Conservation (phyloP, 2,113 vertebrate genomes). For the Cottus gobio region DNA sequence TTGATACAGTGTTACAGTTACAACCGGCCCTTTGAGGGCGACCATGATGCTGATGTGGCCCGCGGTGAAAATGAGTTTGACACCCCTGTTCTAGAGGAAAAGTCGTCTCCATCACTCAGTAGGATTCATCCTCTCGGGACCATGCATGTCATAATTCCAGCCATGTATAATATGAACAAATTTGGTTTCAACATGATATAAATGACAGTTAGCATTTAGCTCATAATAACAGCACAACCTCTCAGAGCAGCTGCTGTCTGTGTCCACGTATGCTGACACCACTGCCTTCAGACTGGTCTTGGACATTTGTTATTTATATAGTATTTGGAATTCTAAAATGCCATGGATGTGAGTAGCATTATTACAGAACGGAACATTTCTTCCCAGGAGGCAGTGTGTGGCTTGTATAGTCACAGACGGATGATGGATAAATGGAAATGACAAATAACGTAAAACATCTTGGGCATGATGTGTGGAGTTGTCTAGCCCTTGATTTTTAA, state of each 20-base stretch:
- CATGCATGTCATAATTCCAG: neutral
- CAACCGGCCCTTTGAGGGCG: too few relatives aligned
- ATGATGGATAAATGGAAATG: constrained; percentile 2
- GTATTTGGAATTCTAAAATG: constrained; percentile 18
- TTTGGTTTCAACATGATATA: neutral
- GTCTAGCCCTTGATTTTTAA: neutral
- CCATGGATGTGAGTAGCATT: neutral
- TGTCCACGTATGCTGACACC: neutral
- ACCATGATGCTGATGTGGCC: too few relatives aligned
- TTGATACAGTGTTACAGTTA: too few relatives aligned
- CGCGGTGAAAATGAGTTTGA: too few relatives aligned
- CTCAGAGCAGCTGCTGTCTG: neutral
- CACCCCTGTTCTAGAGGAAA: too few relatives aligned
- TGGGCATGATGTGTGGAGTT: neutral
- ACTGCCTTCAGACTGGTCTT: neutral
- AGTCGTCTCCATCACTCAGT: neutral
- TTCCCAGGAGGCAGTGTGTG: neutral
- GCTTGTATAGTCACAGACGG: neutral
- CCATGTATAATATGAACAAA: neutral
- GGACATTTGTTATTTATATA: constrained; percentile 19
- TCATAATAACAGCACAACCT: neutral
- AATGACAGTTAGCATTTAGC: neutral
- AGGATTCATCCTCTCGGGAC: neutral
- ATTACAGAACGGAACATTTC: neutral
- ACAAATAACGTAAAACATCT: constrained; percentile 11